Conservation (phyloP, 2,888 invertebrate species). For the Cremastobaeus sp. region DNA sequence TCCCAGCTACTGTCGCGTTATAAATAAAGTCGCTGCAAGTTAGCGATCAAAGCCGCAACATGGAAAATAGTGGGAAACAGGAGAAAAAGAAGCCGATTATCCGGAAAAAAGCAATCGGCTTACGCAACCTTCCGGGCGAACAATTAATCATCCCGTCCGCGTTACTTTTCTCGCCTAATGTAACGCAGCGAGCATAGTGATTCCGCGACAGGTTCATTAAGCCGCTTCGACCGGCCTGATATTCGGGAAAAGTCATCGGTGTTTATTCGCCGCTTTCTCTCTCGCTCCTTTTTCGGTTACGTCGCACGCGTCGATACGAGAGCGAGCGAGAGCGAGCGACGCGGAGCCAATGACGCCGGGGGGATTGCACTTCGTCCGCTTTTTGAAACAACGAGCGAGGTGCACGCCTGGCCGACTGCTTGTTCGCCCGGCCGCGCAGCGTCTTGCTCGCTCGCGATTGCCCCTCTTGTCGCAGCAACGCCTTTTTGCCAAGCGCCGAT, state of each 20-base stretch:
- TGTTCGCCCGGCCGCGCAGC: constrained; percentile 10
- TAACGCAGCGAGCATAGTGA: no score
- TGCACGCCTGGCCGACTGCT: constrained; percentile 23
- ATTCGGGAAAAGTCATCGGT: constrained; percentile 23
- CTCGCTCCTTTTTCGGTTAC: constrained; percentile 46
- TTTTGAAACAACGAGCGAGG: constrained; percentile 48
- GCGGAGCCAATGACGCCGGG: constrained; percentile 10
- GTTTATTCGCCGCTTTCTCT: constrained; percentile 33
- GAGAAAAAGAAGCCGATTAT: no score
- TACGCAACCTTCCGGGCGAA: no score
- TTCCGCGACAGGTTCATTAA: no score
- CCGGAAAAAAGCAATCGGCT: no score
- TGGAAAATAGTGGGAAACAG: no score
- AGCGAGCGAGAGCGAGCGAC: constrained; percentile 26
- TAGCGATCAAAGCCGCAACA: no score
- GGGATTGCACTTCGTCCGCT: constrained; percentile 43
- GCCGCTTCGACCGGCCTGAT: background rate
- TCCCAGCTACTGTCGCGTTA: no score
- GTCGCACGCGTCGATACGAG: constrained; percentile 27
- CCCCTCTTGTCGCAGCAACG: constrained; percentile 5
- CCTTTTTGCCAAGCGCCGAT: constrained; percentile 25
- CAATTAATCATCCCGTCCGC: no score
- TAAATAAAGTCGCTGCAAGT: no score
- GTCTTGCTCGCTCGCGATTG: constrained; percentile 4
- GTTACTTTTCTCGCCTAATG: no score